Conservation (phyloP, 2,888 invertebrate species). For the Mellilla xanthometata region DNA sequence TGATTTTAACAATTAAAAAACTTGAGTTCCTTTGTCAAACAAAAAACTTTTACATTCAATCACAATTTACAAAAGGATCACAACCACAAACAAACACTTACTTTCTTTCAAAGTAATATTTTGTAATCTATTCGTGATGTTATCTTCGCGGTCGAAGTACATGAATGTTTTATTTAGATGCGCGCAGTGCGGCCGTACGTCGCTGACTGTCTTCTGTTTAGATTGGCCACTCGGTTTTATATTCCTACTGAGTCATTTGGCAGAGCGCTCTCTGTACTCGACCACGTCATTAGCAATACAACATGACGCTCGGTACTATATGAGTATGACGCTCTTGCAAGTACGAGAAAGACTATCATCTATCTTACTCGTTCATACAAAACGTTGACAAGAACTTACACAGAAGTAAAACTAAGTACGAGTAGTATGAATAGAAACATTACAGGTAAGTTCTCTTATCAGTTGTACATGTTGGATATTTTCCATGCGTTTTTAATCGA, state of each 20-base stretch:
- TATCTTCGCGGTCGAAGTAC: conserved; percentile 67
- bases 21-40: background rate
- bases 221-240: conserved; percentile 61
- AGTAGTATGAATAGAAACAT: background rate
- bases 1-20: background rate
- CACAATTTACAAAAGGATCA: too few species aligned
- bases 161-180: conserved; percentile 47
- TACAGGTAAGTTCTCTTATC: conserved; percentile 6
- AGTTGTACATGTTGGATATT: background rate
- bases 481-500: background rate
- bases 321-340: conserved; percentile 58
- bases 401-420: too few species aligned
- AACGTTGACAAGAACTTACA: too few species aligned
- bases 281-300: conserved; percentile 62
- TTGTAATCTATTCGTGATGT: conserved; percentile 61
- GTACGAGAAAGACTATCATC: background rate
- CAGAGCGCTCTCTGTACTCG: conserved; percentile 55
- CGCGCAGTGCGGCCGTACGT: conserved; percentile 39
- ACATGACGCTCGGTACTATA: conserved; percentile 55
- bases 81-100: conserved; percentile 43
- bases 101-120: conserved; percentile 61
- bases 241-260: conserved; percentile 70
- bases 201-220: conserved; percentile 54
- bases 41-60: too few species aligned
- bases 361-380: too few species aligned